Evolutionary conservation across 2,113 vertebrate genomes (phyloP), one percentile per base, ranked within the genome.

Genomic region (Physeter macrocephalus): DNA sequence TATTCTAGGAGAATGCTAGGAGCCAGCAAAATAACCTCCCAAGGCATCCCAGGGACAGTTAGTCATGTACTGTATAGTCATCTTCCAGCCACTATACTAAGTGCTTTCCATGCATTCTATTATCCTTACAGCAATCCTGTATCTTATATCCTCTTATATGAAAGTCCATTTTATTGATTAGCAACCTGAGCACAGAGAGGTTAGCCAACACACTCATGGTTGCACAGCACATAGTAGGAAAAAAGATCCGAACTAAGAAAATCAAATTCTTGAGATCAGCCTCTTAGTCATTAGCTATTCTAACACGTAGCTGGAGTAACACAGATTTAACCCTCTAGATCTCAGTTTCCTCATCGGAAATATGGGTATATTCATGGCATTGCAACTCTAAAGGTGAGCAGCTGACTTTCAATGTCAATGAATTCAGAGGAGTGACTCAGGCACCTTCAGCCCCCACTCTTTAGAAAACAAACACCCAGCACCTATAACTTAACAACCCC

Each of bases 341-440:
- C 23, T 72, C 31, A 15, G 8, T 57, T 21, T 74, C 21, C 41
- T 18, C 14, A 8, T 67, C 15, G 64, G 64, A 75, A 95, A 83
- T 13, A 21, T 1, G 6, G 61, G 34, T 8, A 2, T 13, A 1
- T 15, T 46, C 67, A 5, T 2, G 36, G 10, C 20, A 20, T 3
- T 29, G 62, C 62, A 21, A 4, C 31, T 29, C 34, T 62, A 10
- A 34, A 20, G 4, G 34, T 20, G 3, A n/a, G 20, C 39, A 29
- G 39, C 41, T 15, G n/a, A 20, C 31, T 34, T 43, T 41, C 67
- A 78, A 39, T 31, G 15, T 66, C 52, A 12, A 0, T 25, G 46
- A 87, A n/a, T 61, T 77, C 17, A 14, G 3, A 34, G 12, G n/a
- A 46, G 27, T 49, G 15, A 18, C 41, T 59, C 69, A 74, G 78